phyloP scores from a whole-genome alignment of 2,113 vertebrate species.

The Spilogale gracilis region DNA sequence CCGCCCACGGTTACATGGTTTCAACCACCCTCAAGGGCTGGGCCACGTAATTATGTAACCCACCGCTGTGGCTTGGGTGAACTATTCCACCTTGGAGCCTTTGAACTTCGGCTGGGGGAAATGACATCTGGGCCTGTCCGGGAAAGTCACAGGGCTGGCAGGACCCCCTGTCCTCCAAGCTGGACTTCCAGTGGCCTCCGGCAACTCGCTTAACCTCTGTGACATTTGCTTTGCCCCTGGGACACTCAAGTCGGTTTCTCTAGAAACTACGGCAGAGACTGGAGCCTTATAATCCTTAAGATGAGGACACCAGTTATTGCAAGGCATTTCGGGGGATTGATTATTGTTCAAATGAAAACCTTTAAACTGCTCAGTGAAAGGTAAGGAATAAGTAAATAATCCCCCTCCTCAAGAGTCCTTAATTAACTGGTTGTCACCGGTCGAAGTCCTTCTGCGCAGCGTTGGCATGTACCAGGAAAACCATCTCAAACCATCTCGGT shows the following conservation, averaged over 20 bases:
- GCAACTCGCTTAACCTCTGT: neutral
- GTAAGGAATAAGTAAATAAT: neutral
- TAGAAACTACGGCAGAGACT: neutral
- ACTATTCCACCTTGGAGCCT: neutral
- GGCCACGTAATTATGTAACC: neutral
- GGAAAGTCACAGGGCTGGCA: neutral
- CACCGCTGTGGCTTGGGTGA: neutral
- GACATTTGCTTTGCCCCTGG: slow-evolving; percentile 4
- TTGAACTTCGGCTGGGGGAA: neutral
- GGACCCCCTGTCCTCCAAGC: neutral
- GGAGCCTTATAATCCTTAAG: too few species aligned
- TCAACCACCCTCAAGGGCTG: neutral
- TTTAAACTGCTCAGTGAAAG: slow-evolving; percentile 15
- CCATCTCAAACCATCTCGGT: neutral
- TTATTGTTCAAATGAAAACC: neutral
- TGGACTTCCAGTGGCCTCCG: neutral
- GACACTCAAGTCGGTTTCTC: neutral
- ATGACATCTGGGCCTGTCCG: neutral
- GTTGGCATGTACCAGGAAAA: neutral
- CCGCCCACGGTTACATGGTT: neutral
- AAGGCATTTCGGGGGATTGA: neutral
- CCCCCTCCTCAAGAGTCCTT: neutral
- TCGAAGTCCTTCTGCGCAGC: neutral
- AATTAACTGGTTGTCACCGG: neutral
- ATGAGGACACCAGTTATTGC: neutral